These are phyloP conservation scores for Henicopernis longicauda DNA, from an alignment of 2,113 vertebrate genomes.

Conservation along the genomic window DNA sequence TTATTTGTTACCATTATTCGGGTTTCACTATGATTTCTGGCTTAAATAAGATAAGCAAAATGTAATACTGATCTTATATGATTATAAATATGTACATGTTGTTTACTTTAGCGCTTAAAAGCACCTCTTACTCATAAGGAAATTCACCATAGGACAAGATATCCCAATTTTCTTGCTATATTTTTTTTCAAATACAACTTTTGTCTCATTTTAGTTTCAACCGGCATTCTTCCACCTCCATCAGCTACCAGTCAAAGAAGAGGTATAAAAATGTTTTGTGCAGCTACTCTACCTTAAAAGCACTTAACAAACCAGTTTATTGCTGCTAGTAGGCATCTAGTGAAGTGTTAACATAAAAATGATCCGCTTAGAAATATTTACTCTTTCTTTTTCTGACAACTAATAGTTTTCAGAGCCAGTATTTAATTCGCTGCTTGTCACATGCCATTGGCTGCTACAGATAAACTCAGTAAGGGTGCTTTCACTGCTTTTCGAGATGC, in stretches of 20 bases:
- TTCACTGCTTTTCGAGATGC: constrained; percentile 1
- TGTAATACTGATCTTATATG: background rate
- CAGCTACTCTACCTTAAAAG: constrained; percentile 30
- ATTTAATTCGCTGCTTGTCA: constrained; percentile 40
- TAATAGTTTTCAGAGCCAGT: constrained; percentile 19
- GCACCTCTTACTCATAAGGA: background rate
- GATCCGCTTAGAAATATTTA: background rate
- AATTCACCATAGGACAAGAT: background rate
- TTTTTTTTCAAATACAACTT: constrained; percentile 14
- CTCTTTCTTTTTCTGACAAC: constrained; percentile 24
- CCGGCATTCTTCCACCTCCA: constrained; percentile 73
- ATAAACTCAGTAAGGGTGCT: constrained; percentile 1
- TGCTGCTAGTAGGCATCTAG: constrained; percentile 24
- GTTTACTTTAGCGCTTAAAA: background rate
- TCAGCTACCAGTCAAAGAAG: constrained; percentile 74
- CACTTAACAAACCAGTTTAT: constrained; percentile 31
- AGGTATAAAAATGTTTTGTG: constrained; percentile 62
- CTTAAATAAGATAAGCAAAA: background rate
- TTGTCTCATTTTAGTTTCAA: constrained; percentile 74
- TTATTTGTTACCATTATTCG: background rate
- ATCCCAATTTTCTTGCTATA: background rate
- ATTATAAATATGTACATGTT: background rate
- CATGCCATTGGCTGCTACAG: background rate
- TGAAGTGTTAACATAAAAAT: constrained; percentile 49
- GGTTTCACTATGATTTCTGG: background rate